Percentiles rank a stretch among this genome's conserved stretches.
These are phyloP conservation scores for Triplophysa rosa DNA, from an alignment of 2,113 vertebrate genomes.

Conservation along the genomic window DNA sequence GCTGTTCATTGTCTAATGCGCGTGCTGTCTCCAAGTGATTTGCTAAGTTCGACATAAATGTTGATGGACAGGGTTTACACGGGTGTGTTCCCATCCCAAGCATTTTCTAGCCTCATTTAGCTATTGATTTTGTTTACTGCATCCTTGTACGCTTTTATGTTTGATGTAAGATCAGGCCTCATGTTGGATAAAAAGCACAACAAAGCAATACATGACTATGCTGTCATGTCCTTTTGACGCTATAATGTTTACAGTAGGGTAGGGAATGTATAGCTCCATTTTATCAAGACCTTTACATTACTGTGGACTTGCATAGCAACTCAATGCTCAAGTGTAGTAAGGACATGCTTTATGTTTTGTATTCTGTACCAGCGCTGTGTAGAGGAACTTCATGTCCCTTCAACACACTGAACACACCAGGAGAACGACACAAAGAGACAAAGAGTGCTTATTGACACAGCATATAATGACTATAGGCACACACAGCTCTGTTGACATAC, in stretches of 20 bases:
- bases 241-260: not conserved
- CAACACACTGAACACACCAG: constrained; percentile 17
- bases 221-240: not conserved
- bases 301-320: not conserved
- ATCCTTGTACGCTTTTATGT: not conserved
- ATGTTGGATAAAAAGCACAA: not conserved
- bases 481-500: not conserved
- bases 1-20: not conserved
- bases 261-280: too few species aligned
- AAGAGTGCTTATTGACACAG: constrained; percentile 14
- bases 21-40: not conserved
- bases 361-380: constrained; percentile 36
- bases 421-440: constrained; percentile 18
- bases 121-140: not conserved
- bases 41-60: not conserved
- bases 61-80: not conserved
- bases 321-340: constrained; percentile 1
- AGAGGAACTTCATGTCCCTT: constrained; percentile 43
- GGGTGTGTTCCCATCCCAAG: not conserved
- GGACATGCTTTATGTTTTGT: constrained; percentile 28
- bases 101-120: not conserved
- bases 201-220: too few species aligned
- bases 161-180: not conserved
- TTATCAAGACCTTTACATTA: not conserved
- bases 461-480: not conserved